Base-by-base conservation (phyloP, 2,797 vertebrate species). In the Gymnodraco acuticeps region DNA sequence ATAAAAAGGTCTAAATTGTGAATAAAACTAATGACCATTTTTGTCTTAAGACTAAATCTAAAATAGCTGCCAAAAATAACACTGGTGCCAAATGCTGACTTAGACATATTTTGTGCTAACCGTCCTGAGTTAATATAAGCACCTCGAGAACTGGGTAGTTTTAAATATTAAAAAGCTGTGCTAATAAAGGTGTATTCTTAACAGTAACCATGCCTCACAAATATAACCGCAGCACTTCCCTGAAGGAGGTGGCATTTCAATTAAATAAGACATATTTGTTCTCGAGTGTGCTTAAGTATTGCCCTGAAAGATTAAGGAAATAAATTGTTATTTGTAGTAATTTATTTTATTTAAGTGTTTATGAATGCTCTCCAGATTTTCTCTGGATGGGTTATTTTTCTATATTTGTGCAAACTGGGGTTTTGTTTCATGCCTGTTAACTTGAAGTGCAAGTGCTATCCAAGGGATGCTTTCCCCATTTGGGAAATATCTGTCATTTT, bases 401-500 rank as follows among this genome's bases (percentile, higher is more conserved):
- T 31, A 38, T 27, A 13, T 65, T 47, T 53, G 38, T 47, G 7
- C 55, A 31, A 5, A 8, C 6, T 38, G 33, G 33, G 8, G 33
- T 38, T 38, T 38, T 38, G 33, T 41, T 19, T 5, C 17, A 7
- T 23, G 10, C 7, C 31, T 17, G 8, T 16, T 67, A 31, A 42
- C 5, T 61, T 50, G 9, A 2, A 58, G 2, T 23, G 11, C 27
- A 16, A 51, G 0, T 55, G 3, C 33, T 46, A 23, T 60, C 41
- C 15, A 27, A 61, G 10, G 50, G 14, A 7, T 52, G 41, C 50
- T 3, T 51, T 51, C 42, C 11, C 2, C 15, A 2, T 62, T 70
- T 64, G 62, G 47, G 51, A 56, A 75, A 70, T 59, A 8, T 59
- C 47, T 23, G 64, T 80, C 27, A 27, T 14, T 82, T 19, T 74